Base-by-base conservation (phyloP, 2,797 vertebrate genomes). In the Tenualosa ilisha region DNA sequence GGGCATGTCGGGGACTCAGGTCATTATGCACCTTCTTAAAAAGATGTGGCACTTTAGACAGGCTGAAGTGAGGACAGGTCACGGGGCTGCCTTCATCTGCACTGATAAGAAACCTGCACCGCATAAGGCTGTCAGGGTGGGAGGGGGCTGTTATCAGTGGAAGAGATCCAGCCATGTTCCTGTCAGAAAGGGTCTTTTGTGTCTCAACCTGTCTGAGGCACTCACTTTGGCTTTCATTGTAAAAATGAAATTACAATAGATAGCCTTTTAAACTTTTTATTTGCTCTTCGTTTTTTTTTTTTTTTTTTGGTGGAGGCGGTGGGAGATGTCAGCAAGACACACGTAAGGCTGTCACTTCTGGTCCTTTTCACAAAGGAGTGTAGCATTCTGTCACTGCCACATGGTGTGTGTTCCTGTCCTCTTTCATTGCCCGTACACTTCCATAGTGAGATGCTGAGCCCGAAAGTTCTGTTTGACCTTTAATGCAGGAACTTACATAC, bases 21-120 rank as follows among this genome's bases (percentile, higher is more conserved):
- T 89, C 87, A 88, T 90, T 90, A 90, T 84, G 84, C 63, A 86
- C 68, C 87, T 82, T 84, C 20, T 90, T 88, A 85, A 86, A 88
- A 86, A 85, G 68, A 84, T 56, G 72, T 79, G 72, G 6, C 72
- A 79, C 72, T 79, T 79, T 79, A 6, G 72, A 46, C 40, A 79
- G 72, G 72, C 72, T 79, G 72, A 79, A 79, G 72, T 86, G 87
- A 46, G 84, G 85, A 88, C 84, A 83, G 85, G 85, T 59, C 85
- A 88, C 82, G 43, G 40, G 72, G 17, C 72, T 43, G 72, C 40
- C 40, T 79, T 79, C 72, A 79, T 79, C 72, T 79, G 37, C 6
- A 17, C 72, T 43, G 72, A 79, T 79, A 79, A 46, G 72, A 6
- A 79, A 46, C 72, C 43, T 79, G 40, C 7, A 17, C 20, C 72